phyloP scores from a whole-genome alignment of 2,113 vertebrate genomes.

The Tetrax tetrax region DNA sequence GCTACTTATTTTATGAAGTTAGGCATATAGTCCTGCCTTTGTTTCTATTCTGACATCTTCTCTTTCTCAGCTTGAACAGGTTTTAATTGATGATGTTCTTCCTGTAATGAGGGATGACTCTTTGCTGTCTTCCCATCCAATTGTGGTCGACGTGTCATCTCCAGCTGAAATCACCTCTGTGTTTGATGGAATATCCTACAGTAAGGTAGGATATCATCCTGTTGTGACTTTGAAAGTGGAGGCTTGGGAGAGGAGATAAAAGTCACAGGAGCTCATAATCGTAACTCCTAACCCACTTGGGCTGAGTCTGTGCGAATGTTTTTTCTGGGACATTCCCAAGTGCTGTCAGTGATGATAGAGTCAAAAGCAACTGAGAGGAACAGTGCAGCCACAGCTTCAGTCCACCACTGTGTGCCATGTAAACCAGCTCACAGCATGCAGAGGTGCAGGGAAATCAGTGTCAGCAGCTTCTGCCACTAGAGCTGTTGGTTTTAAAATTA shows the following conservation, averaged over 20 bases:
- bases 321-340: background rate
- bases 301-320: background rate
- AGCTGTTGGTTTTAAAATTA: background rate
- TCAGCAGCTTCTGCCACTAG: background rate
- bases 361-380: background rate
- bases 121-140: conserved; percentile 89
- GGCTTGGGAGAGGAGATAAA: background rate
- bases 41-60: background rate
- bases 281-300: background rate
- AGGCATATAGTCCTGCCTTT: background rate
- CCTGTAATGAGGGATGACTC: conserved; percentile 92
- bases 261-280: background rate
- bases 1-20: background rate
- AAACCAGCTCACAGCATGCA: background rate
- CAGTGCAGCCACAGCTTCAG: fast-evolving
- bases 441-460: background rate
- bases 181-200: conserved; percentile 96
- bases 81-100: conserved; percentile 87
- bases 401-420: background rate
- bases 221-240: background rate
- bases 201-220: conserved; percentile 80
- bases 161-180: conserved; percentile 97
- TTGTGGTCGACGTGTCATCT: conserved; percentile 86
- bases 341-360: background rate
- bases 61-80: conserved; percentile 85